phyloP scores from a whole-genome alignment of 2,888 invertebrate genomes.

The Holacanthella duospinosa region DNA sequence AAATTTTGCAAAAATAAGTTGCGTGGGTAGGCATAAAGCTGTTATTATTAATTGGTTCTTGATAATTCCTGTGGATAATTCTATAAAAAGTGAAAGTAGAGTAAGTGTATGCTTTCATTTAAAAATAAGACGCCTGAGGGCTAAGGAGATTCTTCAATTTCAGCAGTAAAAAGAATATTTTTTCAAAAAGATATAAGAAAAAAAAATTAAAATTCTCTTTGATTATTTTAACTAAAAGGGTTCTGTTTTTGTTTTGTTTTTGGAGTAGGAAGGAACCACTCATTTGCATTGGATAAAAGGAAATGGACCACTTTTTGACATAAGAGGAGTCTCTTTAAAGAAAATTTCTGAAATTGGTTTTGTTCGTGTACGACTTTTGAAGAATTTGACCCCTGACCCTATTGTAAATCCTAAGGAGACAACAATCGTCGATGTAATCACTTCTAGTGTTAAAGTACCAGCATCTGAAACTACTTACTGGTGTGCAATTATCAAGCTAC shows the following conservation, averaged over 20 bases:
- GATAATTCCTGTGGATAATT: too few relatives aligned
- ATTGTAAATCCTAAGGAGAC: conserved; percentile 39
- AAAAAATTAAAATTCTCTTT: too few relatives aligned
- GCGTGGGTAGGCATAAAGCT: too few relatives aligned
- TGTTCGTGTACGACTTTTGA: conserved; percentile 62
- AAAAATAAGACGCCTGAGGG: too few relatives aligned
- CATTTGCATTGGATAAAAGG: conserved; percentile 78
- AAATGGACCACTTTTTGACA: conserved; percentile 56
- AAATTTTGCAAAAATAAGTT: too few relatives aligned
- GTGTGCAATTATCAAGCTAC: conserved; percentile 78
- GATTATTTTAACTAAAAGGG: background rate
- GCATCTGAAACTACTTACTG: conserved; percentile 87
- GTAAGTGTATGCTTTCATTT: too few relatives aligned
- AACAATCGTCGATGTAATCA: conserved; percentile 52
- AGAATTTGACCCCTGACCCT: conserved; percentile 43
- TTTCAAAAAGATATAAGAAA: too few relatives aligned
- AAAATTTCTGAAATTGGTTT: conserved; percentile 56
- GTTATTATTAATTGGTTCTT: too few relatives aligned
- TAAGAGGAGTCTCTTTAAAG: conserved; percentile 52
- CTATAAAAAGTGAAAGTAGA: too few relatives aligned
- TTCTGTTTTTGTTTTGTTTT: background rate
- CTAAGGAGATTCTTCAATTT: too few relatives aligned
- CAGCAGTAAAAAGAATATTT: too few relatives aligned
- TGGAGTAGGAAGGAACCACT: conserved; percentile 68
- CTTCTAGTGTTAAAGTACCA: conserved; percentile 63